Base-by-base conservation (phyloP, 2,888 invertebrate species). In the Dasysyrphus tricinctus region DNA sequence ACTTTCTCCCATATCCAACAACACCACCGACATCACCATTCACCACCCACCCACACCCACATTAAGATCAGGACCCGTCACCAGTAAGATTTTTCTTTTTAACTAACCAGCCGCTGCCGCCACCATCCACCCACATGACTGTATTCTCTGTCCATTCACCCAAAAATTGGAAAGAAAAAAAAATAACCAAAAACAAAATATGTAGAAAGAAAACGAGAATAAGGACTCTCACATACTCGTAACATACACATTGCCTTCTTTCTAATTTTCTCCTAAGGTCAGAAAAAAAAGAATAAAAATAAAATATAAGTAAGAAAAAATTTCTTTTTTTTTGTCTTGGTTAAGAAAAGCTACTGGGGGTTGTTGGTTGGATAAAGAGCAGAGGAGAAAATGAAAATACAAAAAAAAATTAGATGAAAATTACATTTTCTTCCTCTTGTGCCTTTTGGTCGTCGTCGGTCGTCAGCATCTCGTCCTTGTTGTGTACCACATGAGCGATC, bases 401-500 rank as follows among this genome's bases (percentile, higher is more conserved):
- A 54, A 70, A 56, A 85, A 80, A 81, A 88, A 86, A 89, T 90
- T 90, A 89, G 90, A 91, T 91, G 90, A 91, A 91, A 91, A 91
- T 91, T 91, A 91, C 91, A 91, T 91, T 91, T 91, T 90, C 90
- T 89, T 88, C 88, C 89, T 88, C 89, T 88, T 39, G 61, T 61
- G 61, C 42, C 42, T 89, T 88, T 90, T 90, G 89, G 88, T 89
- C 88, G 90, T 56, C 76, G 61, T 42, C 39, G 77, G 47, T 37
- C 24, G 24, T 24, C 24, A 3, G 24, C n/a, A n/a, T n/a, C n/a
- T 89, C 88, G 90, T 56, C 75, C 69, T 42, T 47, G 77, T 49
- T 47, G 47, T 37, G 49, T 61, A 67, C 67, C 72, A 76, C 73
- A 84, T 78, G 79, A 83, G 74, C 81, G 73, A 73, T 70, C 63